Base-by-base conservation (phyloP, 2,888 invertebrate species). In the Drosophila pullipes region DNA sequence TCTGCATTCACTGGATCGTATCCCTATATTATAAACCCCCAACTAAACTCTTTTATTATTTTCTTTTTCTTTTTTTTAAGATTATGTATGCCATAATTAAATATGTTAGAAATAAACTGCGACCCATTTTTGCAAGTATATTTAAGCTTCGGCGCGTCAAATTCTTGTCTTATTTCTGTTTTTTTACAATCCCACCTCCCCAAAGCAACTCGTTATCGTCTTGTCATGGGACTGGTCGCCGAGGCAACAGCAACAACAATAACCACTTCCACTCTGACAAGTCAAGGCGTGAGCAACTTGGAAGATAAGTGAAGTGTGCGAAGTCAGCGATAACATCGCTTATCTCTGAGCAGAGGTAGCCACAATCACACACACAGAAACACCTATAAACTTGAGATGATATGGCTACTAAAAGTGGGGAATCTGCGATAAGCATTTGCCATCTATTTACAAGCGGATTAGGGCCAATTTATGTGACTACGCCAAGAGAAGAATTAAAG, bases 241-340 rank as follows among this genome's bases (percentile, higher is more conserved):
- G 57, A 44, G 35, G 28, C 28, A 37, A 44, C 37, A 35, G 25
- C 28, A 31, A 50, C 7, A 30, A 1, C 30, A 55, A 33, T 18
- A 53, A 53, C 59, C 28, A 39, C 31, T 0, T 5, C 39, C n/a
- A 30, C 30, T 22, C 13, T 22, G 41, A 22, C 58, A 50, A 30
- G 7, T 57, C 25, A 25, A 63, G 60, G 50, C 57, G 68, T 65
- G 41, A 41, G 53, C 57, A 74, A 63, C 53, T 49, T 47, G 53
- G 4, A 18, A 83, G 81, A 85, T 90, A 90, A 78, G 53, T 72
- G 50, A 84, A 84, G 76, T 88, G 76, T 73, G 74, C 70, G 37
- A 62, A 53, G 54, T 39, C 52, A 11, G 16, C 50, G 74, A 83
- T 76, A 81, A 63, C 59, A 63, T 47, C 33, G 62, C 73, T 78